These are phyloP conservation scores for Autographa gamma DNA, from an alignment of 2,888 invertebrate genomes.

Conservation along the genomic window DNA sequence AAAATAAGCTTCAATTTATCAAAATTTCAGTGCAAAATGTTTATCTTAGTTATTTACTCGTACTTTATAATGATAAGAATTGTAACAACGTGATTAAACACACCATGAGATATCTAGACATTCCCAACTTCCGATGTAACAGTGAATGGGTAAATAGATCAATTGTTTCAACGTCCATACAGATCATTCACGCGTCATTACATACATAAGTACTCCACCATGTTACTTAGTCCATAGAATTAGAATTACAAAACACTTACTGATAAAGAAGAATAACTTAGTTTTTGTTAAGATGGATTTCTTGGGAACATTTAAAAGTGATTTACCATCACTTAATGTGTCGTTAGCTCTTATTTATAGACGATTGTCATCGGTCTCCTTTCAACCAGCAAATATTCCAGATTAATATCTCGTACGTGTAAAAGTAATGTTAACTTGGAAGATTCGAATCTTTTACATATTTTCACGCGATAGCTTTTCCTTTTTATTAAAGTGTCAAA, in stretches of 20 bases:
- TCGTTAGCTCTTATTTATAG: neutral
- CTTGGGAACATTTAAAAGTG: conserved; percentile 1
- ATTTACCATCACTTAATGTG: neutral
- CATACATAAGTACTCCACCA: conserved; percentile 44
- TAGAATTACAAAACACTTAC: conserved; percentile 71
- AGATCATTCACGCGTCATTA: conserved; percentile 76
- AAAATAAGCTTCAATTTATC: neutral
- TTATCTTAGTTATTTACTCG: neutral
- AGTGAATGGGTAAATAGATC: conserved; percentile 72
- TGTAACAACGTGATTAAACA: neutral
- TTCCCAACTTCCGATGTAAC: conserved; percentile 61
- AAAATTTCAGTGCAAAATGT: neutral
- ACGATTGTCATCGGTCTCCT: neutral
- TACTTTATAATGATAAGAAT: neutral
- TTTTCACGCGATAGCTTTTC: conserved; percentile 43
- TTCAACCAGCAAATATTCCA: neutral
- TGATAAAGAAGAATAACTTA: conserved; percentile 34
- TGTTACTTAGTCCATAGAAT: conserved; percentile 58
- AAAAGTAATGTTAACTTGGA: conserved; percentile 18
- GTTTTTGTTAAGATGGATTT: conserved; percentile 17
- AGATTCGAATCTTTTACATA: conserved; percentile 34
- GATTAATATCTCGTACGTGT: conserved; percentile 35
- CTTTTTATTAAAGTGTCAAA: conserved; percentile 24
- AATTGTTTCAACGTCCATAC: conserved; percentile 65
- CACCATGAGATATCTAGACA: conserved; percentile 19